Conservation (phyloP, 23 tunicate genomes). For the Oikopleura dioica region DNA sequence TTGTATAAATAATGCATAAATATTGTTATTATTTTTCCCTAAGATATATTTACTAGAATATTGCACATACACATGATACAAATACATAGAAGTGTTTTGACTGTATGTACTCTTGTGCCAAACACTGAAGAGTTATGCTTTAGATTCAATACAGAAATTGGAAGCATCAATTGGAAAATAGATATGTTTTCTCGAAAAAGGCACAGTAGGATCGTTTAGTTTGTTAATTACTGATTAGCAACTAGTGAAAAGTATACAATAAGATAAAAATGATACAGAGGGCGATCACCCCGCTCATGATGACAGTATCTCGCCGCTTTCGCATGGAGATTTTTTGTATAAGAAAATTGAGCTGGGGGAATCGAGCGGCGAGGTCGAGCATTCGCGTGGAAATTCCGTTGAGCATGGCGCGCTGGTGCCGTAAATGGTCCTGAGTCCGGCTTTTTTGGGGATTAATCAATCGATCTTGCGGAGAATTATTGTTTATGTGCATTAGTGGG, state of each 20-base stretch:
- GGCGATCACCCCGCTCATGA: slow-evolving; percentile 42
- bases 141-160: neutral
- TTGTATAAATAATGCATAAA: too few relatives aligned
- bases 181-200: neutral
- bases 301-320: slow-evolving; percentile 69
- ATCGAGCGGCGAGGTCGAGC: slow-evolving; percentile 56
- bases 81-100: too few relatives aligned
- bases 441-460: neutral
- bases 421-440: slow-evolving; percentile 49
- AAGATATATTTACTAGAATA: neutral
- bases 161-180: neutral
- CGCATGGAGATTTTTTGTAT: slow-evolving; percentile 51
- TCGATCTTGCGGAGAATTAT: neutral
- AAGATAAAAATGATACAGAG: slow-evolving; percentile 63
- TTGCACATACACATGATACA: neutral
- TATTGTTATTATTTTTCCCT: too few relatives aligned
- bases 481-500: neutral
- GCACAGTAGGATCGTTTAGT: slow-evolving; percentile 17
- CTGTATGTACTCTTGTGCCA: too few relatives aligned
- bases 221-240: too few relatives aligned
- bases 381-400: slow-evolving; percentile 62
- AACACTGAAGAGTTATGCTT: too few relatives aligned
- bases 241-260: too few relatives aligned
- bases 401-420: slow-evolving; percentile 52
- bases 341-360: slow-evolving; percentile 65